Evolutionary conservation across 2,113 vertebrate genomes (phyloP), one percentile per base, ranked within the genome.

Genomic region (Lycocorax pyrrhopterus): DNA sequence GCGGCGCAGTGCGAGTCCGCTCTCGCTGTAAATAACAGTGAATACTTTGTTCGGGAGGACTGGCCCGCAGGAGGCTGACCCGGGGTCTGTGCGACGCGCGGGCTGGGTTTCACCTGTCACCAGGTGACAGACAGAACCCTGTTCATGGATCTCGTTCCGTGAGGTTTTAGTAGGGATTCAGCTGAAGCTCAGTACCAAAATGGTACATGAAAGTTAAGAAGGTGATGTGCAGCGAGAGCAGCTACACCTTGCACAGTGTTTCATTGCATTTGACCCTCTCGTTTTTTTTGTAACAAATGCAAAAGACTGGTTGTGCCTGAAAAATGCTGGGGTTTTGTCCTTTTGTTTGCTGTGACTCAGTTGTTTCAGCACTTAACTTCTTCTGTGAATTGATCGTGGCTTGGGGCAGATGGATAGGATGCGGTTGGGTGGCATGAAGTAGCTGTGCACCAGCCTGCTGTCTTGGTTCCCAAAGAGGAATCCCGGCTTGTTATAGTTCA

Each of bases 131-230:
- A 2, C 18, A 6, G 22, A 32, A 7, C 32, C 19, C 17, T 8
- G 2, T 8, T 30, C 8, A 0, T 16, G 37, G 22, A 1, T 44
- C 37, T 27, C 26, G 1, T 44, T 44, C 46, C 7, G 1, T 19
- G 22, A 11, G 35, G 3, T 69, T 71, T 49, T 49, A 32, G 20
- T 44, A 4, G 69, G 43, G 12, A 37, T 44, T 68, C 20, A 8
- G 15, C 10, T 41, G 33, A 13, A 59, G 35, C 25, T 68, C 16
- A 1, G 55, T 16, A 11, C 39, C 1, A 8, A 63, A 63, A 63
- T 21, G 15, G 4, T 25, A 16, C 27, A 2, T 21, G 16, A 43
- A 59, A 81, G 12, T 47, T 17, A 1, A 6, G 22, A 81, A 62
- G 33, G 33, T 52, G 76, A 17, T 8, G 30, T 56, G 13, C 12